Evolutionary conservation across 2,113 vertebrate genomes (phyloP).

Genomic region (Arvicanthis niloticus): DNA sequence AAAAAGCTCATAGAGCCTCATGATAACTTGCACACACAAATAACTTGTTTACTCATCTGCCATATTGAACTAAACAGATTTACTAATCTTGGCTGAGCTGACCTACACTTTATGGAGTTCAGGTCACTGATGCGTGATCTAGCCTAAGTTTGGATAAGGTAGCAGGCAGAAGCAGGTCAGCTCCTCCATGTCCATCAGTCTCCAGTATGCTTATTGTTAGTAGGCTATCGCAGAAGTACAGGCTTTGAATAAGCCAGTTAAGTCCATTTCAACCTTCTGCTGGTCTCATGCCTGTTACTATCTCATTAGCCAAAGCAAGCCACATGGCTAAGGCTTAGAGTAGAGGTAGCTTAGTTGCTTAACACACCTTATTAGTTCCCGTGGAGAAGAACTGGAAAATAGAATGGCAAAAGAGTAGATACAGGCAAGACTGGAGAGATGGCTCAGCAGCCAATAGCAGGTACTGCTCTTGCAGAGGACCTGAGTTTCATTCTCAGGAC

Average conservation of each 20-base stretch:
- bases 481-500: neutral
- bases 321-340: neutral
- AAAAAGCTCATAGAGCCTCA: neutral
- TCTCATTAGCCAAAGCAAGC: slow-evolving; percentile 2
- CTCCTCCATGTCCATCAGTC: neutral
- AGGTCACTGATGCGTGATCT: neutral
- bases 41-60: neutral
- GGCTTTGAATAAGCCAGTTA: neutral
- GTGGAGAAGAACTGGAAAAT: neutral
- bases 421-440: neutral
- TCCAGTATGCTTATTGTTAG: neutral
- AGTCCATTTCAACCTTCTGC: neutral
- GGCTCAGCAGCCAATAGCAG: neutral
- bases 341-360: neutral
- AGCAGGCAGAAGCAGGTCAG: neutral
- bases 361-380: neutral
- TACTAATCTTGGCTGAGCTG: neutral
- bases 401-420: neutral
- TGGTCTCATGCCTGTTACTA: neutral
- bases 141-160: neutral
- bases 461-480: neutral
- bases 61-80: neutral
- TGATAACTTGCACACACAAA: neutral
- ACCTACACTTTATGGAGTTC: neutral
- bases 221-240: neutral